A percentile compares a stretch with the other conserved stretches of the same genome.
These are phyloP conservation scores for Andrena hattorfiana DNA, from an alignment of 2,888 invertebrate genomes.

Conservation along the genomic window DNA sequence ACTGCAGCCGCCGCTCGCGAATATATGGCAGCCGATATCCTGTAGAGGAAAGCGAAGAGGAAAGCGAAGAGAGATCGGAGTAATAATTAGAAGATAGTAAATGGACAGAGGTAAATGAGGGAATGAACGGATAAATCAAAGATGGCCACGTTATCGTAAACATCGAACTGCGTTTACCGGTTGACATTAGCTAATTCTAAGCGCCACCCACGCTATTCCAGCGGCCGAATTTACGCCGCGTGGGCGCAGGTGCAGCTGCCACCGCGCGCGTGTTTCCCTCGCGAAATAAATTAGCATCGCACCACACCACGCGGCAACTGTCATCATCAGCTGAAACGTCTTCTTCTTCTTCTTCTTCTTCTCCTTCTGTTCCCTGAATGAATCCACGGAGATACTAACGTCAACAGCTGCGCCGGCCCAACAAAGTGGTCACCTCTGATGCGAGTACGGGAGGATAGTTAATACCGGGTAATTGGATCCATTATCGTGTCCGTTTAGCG, in stretches of 20 bases:
- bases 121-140: background rate
- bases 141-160: background rate
- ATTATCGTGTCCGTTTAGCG: conserved; percentile 64
- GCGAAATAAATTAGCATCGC: conserved; percentile 43
- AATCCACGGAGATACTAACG: conserved; percentile 41
- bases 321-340: conserved; percentile 9
- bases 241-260: conserved; percentile 67
- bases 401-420: conserved; percentile 19
- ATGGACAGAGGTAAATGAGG: background rate
- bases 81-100: background rate
- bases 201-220: conserved; percentile 70
- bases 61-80: background rate
- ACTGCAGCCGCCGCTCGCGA: background rate
- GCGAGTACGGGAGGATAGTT: conserved; percentile 32
- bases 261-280: conserved; percentile 21
- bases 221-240: conserved; percentile 67
- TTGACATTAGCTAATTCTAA: conserved; percentile 70
- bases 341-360: conserved; percentile 5
- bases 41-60: background rate
- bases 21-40: background rate
- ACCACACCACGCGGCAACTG: conserved; percentile 30
- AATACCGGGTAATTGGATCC: conserved; percentile 64
- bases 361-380: conserved; percentile 43
- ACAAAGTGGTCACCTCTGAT: conserved; percentile 31
- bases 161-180: background rate